Base-by-base conservation (phyloP, 1,140 invertebrate genomes). In the Pygmarrhopalites habei region DNA sequence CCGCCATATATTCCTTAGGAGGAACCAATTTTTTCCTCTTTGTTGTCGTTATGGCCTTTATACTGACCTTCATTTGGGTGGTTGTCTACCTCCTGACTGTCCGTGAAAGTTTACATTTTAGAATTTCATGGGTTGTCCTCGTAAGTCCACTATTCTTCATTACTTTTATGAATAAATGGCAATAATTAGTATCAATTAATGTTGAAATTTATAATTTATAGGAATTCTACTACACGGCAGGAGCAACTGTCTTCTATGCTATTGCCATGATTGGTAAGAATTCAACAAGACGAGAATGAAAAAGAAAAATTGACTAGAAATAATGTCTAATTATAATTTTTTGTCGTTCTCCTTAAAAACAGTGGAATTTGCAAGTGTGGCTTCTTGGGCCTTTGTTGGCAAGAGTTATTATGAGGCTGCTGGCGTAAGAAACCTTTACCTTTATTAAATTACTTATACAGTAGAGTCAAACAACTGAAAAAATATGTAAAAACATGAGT, bases 21-120 rank as follows among this genome's bases (percentile, higher is more conserved):
- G 84, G 82, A 49, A 85, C 86, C 0, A 82, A 86, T 68, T 92
- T 87, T 82, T 93, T 91, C 76, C 80, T 91, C 28, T 90, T 91
- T 72, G 88, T 90, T 17, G 86, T 83, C 2, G 86, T 87, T 32
- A 82, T 83, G 28, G 82, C 84, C 52, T 92, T 92, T 77, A 89
- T 92, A 58, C 80, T 85, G 21, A 90, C 85, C 0, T 76, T 90
- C n/a, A 78, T 92, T 64, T 88, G 89, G 87, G 81, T 83, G 43
- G 83, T 87, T 72, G 80, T 89, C 44, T 91, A 90, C 73, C 76
- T 92, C 39, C 79, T 92, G 57, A 86, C 86, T 25, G 82, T 92
- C 52, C 82, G 86, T 58, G 87, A 89, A 71, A 84, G 85, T 10
- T 77, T 90, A 15, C 86, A 83, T 71, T 74, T 90, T 21, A 85